Evolutionary conservation across 2,797 vertebrate genomes (phyloP), one percentile per base, ranked within the genome.

Genomic region (Fistularia commersonii): DNA sequence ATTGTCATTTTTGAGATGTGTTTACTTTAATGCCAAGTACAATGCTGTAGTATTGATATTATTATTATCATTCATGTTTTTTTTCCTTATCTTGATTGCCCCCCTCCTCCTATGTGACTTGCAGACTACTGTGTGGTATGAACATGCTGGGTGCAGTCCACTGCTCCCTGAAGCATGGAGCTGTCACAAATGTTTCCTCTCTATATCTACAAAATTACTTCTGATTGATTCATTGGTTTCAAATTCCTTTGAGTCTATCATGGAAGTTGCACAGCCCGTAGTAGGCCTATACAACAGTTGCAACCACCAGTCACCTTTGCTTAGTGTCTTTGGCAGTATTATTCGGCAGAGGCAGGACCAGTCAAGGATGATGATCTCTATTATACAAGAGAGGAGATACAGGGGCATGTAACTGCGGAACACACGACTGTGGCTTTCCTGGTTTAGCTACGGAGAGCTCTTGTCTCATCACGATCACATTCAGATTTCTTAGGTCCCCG

Each of bases 291-390:
- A 69, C 66, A 73, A 48, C 63, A 57, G 54, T 62, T 64, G 58
- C 72, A 81, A 67, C 23, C 63, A 71, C 31, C 61, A 74, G 85
- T 89, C 90, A 85, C 76, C 80, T 79, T 77, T 6, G 50, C 45
- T 91, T 69, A 88, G 74, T 54, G 74, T 90, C 86, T 86, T 48
- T 50, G 58, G 13, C 54, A 41, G 49, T 55, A 74, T 53, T 69
- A 69, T 60, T 48, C 66, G 42, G 74, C 46, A 45, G 64, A 76
- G 65, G 50, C 73, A 57, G 57, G 67, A 61, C 75, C 74, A 84
- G 69, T 82, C 76, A 76, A 79, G 87, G 87, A 79, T 80, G 81
- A 79, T 73, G 72, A 83, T 82, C 47, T 76, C 78, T 80, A 73
- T 56, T 45, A 57, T 47, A 54, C 45, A 45, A 65, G 55, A 41